These are phyloP conservation scores for Sarcoramphus papa DNA, from an alignment of 2,797 vertebrate species.

Conservation along the genomic window DNA sequence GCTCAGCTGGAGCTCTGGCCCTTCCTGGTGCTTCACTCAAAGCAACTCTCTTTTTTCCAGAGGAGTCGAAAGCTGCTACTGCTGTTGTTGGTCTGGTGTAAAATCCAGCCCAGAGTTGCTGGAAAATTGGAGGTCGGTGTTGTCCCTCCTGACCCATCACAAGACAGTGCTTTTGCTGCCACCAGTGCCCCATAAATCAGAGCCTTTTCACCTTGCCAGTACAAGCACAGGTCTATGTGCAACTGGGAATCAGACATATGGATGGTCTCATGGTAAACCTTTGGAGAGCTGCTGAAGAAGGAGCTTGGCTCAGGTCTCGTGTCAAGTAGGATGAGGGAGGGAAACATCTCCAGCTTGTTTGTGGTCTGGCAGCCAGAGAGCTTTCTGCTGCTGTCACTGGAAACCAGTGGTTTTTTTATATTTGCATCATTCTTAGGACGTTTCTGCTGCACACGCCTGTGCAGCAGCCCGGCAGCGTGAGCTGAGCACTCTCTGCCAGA, in stretches of 20 bases:
- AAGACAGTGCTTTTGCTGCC: not conserved
- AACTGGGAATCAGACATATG: not conserved
- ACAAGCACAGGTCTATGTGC: not conserved
- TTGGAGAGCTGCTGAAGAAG: conserved; percentile 5
- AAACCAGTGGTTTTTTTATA: not conserved
- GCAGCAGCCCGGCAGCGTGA: accelerated
- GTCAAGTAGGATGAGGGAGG: conserved; percentile 13
- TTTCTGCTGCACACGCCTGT: not conserved
- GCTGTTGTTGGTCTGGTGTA: not conserved
- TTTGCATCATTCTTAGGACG: not conserved
- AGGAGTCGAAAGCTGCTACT: not conserved
- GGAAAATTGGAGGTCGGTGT: not conserved
- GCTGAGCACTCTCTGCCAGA: not conserved
- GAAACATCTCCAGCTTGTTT: not conserved
- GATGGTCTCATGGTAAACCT: not conserved
- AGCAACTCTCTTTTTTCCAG: not conserved
- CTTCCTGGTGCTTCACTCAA: not conserved
- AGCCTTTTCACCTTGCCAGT: not conserved
- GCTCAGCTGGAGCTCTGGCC: not conserved
- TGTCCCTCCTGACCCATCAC: not conserved
- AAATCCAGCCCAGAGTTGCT: not conserved
- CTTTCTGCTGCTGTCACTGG: conserved; percentile 23
- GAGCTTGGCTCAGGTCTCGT: not conserved
- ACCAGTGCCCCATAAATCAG: not conserved
- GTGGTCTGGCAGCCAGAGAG: conserved; percentile 21